Evolutionary conservation across 2,888 invertebrate species (phyloP).

Genomic region (Macrophya annulata): DNA sequence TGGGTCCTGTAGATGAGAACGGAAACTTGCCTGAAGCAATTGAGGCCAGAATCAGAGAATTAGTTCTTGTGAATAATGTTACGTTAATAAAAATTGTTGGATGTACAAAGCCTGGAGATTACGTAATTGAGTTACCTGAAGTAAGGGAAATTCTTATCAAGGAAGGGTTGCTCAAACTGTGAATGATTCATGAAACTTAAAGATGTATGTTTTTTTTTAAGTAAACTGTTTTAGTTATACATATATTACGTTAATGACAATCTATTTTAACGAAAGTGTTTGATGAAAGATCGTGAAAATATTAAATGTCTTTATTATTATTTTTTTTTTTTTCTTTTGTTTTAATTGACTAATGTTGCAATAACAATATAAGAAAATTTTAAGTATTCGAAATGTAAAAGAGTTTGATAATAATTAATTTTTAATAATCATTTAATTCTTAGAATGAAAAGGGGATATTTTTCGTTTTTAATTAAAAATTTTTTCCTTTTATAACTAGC

Average conservation of each 20-base stretch:
- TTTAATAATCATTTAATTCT: background rate
- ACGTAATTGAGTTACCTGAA: constrained; percentile 68
- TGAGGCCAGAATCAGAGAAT: constrained; percentile 57
- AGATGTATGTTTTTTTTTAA: background rate
- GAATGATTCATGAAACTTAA: background rate
- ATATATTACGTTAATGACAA: background rate
- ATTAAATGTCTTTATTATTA: background rate
- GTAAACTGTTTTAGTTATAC: background rate
- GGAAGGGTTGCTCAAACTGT: constrained; percentile 61
- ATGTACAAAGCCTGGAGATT: constrained; percentile 53
- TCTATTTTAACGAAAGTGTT: background rate
- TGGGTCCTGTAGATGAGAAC: constrained; percentile 52
- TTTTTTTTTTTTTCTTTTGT: background rate
- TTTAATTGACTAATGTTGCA: background rate
- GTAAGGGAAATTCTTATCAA: constrained; percentile 62
- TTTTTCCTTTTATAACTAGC: background rate
- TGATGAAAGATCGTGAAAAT: background rate
- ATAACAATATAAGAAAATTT: background rate
- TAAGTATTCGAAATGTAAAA: background rate
- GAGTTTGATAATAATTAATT: background rate
- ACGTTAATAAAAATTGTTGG: constrained; percentile 64
- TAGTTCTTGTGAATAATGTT: constrained; percentile 33
- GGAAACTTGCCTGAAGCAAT: constrained; percentile 59
- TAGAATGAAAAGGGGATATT: background rate
- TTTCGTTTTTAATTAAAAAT: background rate